phyloP scores from a whole-genome alignment of 2,888 invertebrate genomes.

The Slavum lentiscoides region DNA sequence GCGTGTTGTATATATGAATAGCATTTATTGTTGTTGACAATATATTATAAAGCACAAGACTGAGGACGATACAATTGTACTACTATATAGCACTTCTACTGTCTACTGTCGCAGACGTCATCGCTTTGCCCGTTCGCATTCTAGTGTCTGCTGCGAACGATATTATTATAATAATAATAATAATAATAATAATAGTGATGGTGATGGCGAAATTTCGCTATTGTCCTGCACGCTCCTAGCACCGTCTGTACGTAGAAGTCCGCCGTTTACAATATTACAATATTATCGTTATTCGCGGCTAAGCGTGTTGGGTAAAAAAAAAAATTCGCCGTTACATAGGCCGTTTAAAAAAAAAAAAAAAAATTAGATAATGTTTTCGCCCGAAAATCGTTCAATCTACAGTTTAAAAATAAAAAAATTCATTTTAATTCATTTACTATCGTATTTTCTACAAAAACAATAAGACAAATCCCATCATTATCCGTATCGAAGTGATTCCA shows the following conservation, averaged over 20 bases:
- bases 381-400: no score
- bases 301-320: no score
- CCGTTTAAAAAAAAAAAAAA: no score
- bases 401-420: no score
- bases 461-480: no score
- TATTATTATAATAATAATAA: conserved; percentile 4
- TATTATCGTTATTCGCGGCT: not conserved
- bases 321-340: no score
- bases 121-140: conserved; percentile 5
- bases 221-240: not conserved
- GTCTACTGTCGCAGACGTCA: not conserved
- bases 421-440: no score
- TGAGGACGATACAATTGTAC: conserved; percentile 25
- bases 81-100: not conserved
- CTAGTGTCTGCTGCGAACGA: no score
- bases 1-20: not conserved
- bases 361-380: no score
- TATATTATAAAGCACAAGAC: conserved; percentile 40
- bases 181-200: not conserved
- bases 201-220: conserved; percentile 14
- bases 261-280: conserved; percentile 11
- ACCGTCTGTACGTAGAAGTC: no score
- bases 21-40: not conserved
- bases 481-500: no score
- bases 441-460: no score